phyloP scores from a whole-genome alignment of 2,113 vertebrate genomes.

The Poecile atricapillus region DNA sequence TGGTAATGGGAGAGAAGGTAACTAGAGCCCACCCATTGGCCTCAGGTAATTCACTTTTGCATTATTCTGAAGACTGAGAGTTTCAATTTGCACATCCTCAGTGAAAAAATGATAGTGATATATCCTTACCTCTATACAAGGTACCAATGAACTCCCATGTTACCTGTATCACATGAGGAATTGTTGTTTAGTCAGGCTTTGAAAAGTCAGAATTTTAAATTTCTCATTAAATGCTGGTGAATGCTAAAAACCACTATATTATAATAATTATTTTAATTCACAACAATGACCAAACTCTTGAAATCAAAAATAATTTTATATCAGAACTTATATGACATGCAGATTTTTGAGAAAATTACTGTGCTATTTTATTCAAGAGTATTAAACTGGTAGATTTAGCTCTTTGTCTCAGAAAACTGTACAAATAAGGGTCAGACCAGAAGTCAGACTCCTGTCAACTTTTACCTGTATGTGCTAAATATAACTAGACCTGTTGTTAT shows the following conservation, averaged over 20 bases:
- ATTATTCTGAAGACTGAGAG: background rate
- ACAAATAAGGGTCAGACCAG: background rate
- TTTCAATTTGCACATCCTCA: background rate
- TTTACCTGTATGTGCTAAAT: background rate
- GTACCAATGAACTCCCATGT: background rate
- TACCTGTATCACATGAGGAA: background rate
- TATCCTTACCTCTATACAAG: background rate
- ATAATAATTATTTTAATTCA: background rate
- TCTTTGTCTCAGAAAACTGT: background rate
- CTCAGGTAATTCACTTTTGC: background rate
- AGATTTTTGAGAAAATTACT: background rate
- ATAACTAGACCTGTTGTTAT: background rate
- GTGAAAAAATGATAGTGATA: background rate
- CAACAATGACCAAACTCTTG: rapidly evolving
- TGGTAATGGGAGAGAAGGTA: background rate
- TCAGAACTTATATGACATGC: background rate
- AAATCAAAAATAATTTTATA: background rate
- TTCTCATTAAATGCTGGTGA: background rate
- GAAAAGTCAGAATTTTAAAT: background rate
- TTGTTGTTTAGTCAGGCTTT: background rate
- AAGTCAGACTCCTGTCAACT: background rate
- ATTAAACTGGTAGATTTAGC: background rate
- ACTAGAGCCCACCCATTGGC: background rate
- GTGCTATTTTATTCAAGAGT: background rate
- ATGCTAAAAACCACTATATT: background rate